Evolutionary conservation across 2,797 vertebrate species (phyloP), one percentile per base, ranked within the genome.

Genomic region (Cuniculus paca): DNA sequence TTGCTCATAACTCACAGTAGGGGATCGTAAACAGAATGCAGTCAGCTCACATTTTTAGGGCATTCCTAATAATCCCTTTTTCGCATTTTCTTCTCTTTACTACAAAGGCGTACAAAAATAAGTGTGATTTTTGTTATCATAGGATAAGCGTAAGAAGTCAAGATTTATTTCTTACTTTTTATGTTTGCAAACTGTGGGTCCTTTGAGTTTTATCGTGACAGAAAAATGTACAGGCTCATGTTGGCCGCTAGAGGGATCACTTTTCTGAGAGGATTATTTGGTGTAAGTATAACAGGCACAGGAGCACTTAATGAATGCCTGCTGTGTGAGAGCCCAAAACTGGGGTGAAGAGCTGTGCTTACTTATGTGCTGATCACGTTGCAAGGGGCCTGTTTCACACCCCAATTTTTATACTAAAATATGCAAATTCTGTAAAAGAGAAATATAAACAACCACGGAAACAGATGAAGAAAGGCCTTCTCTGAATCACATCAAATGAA

Each of bases 221-320:
- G 70, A 93, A 92, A 42, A 60, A 75, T 86, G 82, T 68, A 54
- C 39, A 89, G 31, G 75, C 39, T 16, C 26, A 89, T 36, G 4
- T 58, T 91, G 90, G 65, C 95, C 97, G 96, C 96, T 93, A 97
- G 95, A 90, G 95, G 90, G 94, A 85, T 88, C 60, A 81, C 45
- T 93, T 96, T 92, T 95, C 95, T 92, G 88, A 96, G 90, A 92
- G 36, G 61, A 91, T 54, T 80, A 63, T 65, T 90, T 52, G 10
- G 58, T 13, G 34, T 80, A 45, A 54, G 16, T 34, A 34, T 13
- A 10, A 24, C 39, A 22, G 16, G 87, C 65, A 36, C 91, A 74
- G 1, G 65, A 63, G n/a, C 9, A 39, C 5, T 60, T 50, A 36
- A 0, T 74, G 19, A 56, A 48, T 34, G 36, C 17, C 48, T 87